Evolutionary conservation across 2,113 vertebrate species (phyloP), one percentile per base, ranked within the genome.

Genomic region (Gymnarchus niloticus): DNA sequence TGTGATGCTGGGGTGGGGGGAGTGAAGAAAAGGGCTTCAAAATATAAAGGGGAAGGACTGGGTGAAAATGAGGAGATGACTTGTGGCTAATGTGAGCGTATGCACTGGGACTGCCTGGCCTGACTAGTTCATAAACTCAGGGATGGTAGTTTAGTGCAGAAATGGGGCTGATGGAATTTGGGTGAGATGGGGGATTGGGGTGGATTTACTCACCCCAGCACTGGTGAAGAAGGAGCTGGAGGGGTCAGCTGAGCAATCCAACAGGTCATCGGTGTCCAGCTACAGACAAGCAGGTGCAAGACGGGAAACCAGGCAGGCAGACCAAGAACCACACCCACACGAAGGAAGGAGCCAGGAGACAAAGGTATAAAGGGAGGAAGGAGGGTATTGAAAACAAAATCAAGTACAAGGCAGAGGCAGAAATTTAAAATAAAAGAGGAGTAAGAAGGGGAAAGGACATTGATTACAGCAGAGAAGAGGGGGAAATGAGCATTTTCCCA

Each of bases 201-300:
- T 3, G 54, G 84, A 89, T 89, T 90, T 92, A 97, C 95, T 93
- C 94, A 97, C 97, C 95, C 96, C 96, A 90, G 96, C 92, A 89
- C 95, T 91, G 90, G 96, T 95, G 94, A 97, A 97, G 95, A 97
- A 97, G 92, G 97, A 96, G 90, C 93, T 96, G 92, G 95, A 94
- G 92, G 96, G 95, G 91, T 97, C 96, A 92, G 95, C 94, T 52
- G 96, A 94, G 92, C 94, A 96, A 94, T 97, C 96, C 95, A 98
- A 95, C 94, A 98, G 94, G 94, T 97, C 96, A 88, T 97, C 97
- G 89, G 93, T 92, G 93, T 97, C 97, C 91, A 97, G 95, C 96
- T 98, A 96, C 84, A 95, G 89, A 91, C 90, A 94, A 87, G 89
- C 41, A 89, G 87, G 92, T 78, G 92, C 92, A 92, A 86, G 84